phyloP scores from a whole-genome alignment of 53 echinoderm and acorn worm species.

The Astropecten irregularis region DNA sequence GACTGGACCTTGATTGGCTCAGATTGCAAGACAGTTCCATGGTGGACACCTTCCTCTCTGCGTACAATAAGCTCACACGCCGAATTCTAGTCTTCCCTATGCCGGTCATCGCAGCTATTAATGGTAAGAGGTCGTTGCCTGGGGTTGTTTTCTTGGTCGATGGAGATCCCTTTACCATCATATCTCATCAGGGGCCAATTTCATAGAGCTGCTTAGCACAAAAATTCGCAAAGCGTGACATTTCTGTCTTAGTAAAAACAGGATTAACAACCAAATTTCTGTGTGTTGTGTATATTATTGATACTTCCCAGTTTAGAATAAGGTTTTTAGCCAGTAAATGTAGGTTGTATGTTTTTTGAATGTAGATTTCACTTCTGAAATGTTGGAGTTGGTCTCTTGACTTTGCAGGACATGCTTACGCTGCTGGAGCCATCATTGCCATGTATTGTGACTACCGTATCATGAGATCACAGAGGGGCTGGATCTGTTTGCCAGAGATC shows the following conservation, averaged over 20 bases:
- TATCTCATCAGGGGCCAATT: too few relatives aligned
- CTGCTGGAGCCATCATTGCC: conserved; percentile 66
- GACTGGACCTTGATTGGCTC: conserved; percentile 71
- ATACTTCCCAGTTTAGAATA: background rate
- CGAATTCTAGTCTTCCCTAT: conserved; percentile 68
- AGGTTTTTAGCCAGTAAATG: too few relatives aligned
- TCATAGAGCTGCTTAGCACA: too few relatives aligned
- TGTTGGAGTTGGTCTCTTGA: too few relatives aligned
- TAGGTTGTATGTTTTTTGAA: too few relatives aligned
- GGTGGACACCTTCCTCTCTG: conserved; percentile 22
- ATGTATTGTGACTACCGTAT: conserved; percentile 76
- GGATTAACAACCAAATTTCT: too few relatives aligned
- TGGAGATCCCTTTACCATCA: background rate
- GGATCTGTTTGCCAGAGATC: conserved; percentile 86
- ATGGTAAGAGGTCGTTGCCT: conserved; percentile 60
- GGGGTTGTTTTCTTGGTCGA: background rate
- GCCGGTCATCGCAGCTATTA: conserved; percentile 78
- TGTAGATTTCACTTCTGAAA: too few relatives aligned
- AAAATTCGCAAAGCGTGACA: too few relatives aligned
- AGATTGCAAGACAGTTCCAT: conserved; percentile 7
- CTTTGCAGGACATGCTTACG: conserved; percentile 87
- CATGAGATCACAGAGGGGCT: conserved; percentile 74
- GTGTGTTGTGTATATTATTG: too few relatives aligned
- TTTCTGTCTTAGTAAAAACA: too few relatives aligned
- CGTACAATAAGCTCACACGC: background rate